phyloP scores from a whole-genome alignment of 2,888 invertebrate species.

The Ferrisia virgata region DNA sequence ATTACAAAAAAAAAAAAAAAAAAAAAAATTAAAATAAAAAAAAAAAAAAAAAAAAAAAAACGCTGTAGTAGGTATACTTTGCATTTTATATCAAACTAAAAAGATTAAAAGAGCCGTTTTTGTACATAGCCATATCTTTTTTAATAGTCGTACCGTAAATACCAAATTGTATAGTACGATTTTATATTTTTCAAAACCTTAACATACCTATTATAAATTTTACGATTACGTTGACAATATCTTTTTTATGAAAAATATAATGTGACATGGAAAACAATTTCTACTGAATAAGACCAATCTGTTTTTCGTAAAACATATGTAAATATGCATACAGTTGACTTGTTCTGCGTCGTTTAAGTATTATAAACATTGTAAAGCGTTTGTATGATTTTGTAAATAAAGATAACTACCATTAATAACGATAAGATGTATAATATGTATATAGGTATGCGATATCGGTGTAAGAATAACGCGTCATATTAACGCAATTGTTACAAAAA shows the following conservation, averaged over 20 bases:
- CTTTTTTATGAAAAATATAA: background rate
- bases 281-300: background rate
- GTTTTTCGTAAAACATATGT: background rate
- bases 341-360: background rate
- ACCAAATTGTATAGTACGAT: background rate
- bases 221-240: constrained; percentile 19
- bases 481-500: background rate
- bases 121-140: constrained; percentile 19
- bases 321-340: background rate
- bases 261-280: background rate
- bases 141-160: background rate
- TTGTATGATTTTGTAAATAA: background rate
- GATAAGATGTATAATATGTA: background rate
- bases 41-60: background rate
- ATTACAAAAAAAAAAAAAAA: too few species aligned
- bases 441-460: too few species aligned
- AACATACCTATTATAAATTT: constrained; percentile 11
- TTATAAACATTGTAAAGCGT: background rate
- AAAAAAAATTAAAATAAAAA: background rate
- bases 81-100: background rate
- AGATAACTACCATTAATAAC: background rate
- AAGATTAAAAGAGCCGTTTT: background rate
- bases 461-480: background rate
- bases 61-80: background rate
- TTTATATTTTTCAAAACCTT: constrained; percentile 6